Evolutionary conservation across 2,113 vertebrate genomes (phyloP), one percentile per base, ranked within the genome.

Genomic region (Picathartes gymnocephalus): DNA sequence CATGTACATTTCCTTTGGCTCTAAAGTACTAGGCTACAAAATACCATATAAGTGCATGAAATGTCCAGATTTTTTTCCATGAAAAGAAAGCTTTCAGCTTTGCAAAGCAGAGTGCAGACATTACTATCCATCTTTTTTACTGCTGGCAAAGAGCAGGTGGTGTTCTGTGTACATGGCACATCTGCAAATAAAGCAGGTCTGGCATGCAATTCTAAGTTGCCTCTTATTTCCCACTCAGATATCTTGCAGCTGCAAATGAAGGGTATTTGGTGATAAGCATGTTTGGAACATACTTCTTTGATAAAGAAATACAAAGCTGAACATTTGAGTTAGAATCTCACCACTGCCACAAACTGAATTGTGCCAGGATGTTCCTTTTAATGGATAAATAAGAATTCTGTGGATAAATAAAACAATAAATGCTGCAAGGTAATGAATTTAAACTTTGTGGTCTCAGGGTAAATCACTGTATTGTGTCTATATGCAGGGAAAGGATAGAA

Each of bases 41-140:
- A 93, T 83, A 92, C 95, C 88, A 92, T 95, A 96, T 93, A 94
- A 97, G 95, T 92, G 56, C 94, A 95, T 86, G 72, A 97, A 94
- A 92, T 25, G 37, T 86, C 86, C 64, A 56, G 56, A 30, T 21
- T 39, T 84, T 88, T 92, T 95, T 71, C 80, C 81, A 70, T 81
- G 17, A 73, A 78, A 92, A 88, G 40, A 77, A 86, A 78, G 42
- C 33, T 83, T 94, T 70, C 4, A 4, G 45, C 14, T 2, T 27
- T 25, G 50, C 44, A 66, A 83, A 90, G 60, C 51, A 0, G 9
- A 78, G 33, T 20, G 45, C 53, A 79, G 57, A 42, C 39, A 5
- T 77, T 51, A 76, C 51, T 30, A 9, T 9, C 58, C 4, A 2
- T 66, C 51, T 69, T 31, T 69, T 44, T 70, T 37, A 25, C 39